These are phyloP conservation scores for Cossypha heuglini DNA, from an alignment of 2,797 vertebrate genomes.

Conservation along the genomic window DNA sequence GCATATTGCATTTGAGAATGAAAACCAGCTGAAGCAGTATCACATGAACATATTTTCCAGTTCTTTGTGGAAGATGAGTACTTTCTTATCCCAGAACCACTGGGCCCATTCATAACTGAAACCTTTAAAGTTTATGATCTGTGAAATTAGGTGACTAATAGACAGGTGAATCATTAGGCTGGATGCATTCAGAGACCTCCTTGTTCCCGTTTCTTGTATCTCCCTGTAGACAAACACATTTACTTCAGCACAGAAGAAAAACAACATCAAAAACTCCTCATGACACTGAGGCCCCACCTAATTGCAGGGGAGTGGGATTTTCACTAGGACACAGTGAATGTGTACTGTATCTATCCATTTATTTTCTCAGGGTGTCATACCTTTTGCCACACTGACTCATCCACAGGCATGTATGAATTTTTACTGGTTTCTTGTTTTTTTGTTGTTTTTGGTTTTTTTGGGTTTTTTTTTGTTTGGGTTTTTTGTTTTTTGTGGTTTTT, in stretches of 20 bases:
- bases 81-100: not conserved
- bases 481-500: not conserved
- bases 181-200: not conserved
- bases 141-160: slow-evolving; percentile 60
- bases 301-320: not conserved
- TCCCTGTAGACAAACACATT: slow-evolving; percentile 15
- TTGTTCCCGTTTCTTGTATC: not conserved
- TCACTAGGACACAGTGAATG: not conserved
- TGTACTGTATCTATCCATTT: not conserved
- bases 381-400: not conserved
- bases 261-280: slow-evolving; percentile 13
- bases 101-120: not conserved
- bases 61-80: not conserved
- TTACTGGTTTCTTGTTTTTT: not conserved
- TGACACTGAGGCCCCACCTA: not conserved
- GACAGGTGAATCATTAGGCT: slow-evolving; percentile 49
- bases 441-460: too few relatives aligned
- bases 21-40: not conserved
- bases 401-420: rapidly evolving
- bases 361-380: not conserved
- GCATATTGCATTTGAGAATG: not conserved
- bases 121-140: slow-evolving; percentile 53
- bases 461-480: too few relatives aligned
- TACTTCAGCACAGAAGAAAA: slow-evolving; percentile 9
- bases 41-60: not conserved